A percentile compares a stretch with the other conserved stretches of the same genome.
These are phyloP conservation scores for Buceros bicornis DNA, from an alignment of 2,797 vertebrate genomes.

Conservation along the genomic window DNA sequence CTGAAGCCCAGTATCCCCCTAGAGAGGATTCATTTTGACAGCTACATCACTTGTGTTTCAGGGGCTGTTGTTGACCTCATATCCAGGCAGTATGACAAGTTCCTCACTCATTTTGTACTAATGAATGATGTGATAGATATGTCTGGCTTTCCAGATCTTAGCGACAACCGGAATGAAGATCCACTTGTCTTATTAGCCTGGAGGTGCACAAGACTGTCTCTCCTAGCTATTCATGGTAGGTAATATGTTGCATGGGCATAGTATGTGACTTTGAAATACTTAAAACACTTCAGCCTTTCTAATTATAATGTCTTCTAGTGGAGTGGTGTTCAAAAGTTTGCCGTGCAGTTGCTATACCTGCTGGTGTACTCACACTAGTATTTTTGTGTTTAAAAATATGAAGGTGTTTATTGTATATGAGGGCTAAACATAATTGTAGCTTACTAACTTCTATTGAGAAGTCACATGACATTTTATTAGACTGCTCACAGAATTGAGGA, in stretches of 20 bases:
- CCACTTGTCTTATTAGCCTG: constrained; percentile 94
- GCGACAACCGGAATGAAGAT: constrained; percentile 95
- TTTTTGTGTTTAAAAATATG: not conserved
- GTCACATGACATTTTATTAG: not conserved
- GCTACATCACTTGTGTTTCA: constrained; percentile 92
- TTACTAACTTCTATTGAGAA: not conserved
- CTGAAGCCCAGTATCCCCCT: constrained; percentile 97
- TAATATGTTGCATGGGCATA: not conserved
- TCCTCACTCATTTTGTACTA: constrained; percentile 95
- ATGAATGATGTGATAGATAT: constrained; percentile 92
- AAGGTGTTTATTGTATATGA: not conserved
- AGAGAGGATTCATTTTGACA: constrained; percentile 97
- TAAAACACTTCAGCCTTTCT: not conserved
- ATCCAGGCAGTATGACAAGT: constrained; percentile 97
- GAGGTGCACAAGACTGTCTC: constrained; percentile 93
- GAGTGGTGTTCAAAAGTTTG: not conserved
- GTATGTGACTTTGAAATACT: not conserved
- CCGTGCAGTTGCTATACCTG: rapidly evolving
- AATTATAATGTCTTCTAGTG: not conserved
- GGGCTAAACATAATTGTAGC: not conserved
- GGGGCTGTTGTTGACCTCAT: constrained; percentile 95
- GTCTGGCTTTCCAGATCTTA: constrained; percentile 94
- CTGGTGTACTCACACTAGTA: not conserved
- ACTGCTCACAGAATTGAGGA: not conserved
- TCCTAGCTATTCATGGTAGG: constrained; percentile 95